Base-by-base conservation (phyloP, 92 coral and sea anemone species). In the Epizoanthus ramosus region DNA sequence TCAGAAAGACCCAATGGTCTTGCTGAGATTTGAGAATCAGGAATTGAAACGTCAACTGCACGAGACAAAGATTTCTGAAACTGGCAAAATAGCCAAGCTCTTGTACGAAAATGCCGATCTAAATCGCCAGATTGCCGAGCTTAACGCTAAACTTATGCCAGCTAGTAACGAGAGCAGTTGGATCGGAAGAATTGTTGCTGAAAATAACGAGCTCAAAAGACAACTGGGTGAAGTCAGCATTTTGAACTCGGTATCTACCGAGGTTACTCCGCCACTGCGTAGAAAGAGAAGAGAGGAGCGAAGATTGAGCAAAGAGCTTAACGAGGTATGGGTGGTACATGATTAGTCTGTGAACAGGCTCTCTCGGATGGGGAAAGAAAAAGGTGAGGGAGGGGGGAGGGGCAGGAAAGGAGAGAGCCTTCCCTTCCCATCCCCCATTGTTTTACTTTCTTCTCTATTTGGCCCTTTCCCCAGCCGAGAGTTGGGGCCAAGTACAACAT, bases 221-320 rank as follows among this genome's bases (percentile, higher is more conserved):
- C 96, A 92, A 60, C 89, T 92, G 17, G 96, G 96, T 8, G 96
- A 92, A 87, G 96, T 92, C 5, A 92, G 96, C 90, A 92, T 92
- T 83, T 83, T 90, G 57, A 92, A 92, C 77, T 92, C 95, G 2
- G 93, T 75, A 6, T 74, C 86, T 84, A 82, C 80, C 21, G 96
- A 92, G 23, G 80, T 84, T 14, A 92, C 96, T 3, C 96, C 96
- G 1, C 71, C 75, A 52, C 73, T 85, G 53, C 61, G 80, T 59
- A 83, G 96, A 24, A 92, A 90, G 71, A 85, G 45, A 35, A 81
- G 53, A 0, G 85, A 85, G 5, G 89, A 90, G 2, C 73, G 91
- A 68, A 85, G 90, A 72, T 60, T 81, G 54, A 79, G 84, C 56
- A 87, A 79, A 80, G 93, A 92, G 19, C 79, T 92, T 33, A 90